These are phyloP conservation scores for Elephantulus edwardii DNA, from an alignment of 2,113 vertebrate species.

Conservation along the genomic window DNA sequence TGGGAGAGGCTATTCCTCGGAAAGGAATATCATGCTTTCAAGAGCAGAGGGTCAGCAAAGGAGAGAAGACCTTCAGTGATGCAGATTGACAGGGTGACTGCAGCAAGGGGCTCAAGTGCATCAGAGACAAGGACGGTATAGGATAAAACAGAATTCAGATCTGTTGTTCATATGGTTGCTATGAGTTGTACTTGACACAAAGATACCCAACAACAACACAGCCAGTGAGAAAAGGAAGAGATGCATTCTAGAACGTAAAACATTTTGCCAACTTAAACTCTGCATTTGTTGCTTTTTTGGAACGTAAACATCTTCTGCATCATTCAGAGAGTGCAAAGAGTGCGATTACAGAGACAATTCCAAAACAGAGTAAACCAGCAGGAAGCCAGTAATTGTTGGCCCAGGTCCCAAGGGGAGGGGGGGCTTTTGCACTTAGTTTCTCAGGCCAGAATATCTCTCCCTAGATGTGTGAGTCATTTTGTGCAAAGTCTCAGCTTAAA, in stretches of 20 bases:
- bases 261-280: neutral
- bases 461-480: neutral
- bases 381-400: neutral
- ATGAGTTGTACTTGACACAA: too few relatives aligned
- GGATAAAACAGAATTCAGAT: too few relatives aligned
- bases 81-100: too few relatives aligned
- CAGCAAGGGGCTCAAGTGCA: too few relatives aligned
- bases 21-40: too few relatives aligned
- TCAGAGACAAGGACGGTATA: too few relatives aligned
- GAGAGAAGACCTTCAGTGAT: too few relatives aligned
- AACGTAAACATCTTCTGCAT: neutral
- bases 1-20: too few relatives aligned
- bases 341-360: neutral
- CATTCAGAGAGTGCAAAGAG: neutral
- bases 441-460: neutral
- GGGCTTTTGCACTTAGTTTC: neutral
- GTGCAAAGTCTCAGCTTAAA: neutral
- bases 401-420: too few relatives aligned
- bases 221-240: neutral
- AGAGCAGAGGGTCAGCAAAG: too few relatives aligned
- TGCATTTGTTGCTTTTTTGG: neutral
- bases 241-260: fast-evolving
- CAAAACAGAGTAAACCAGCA: neutral
- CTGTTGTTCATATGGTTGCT: too few relatives aligned
- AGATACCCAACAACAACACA: too few relatives aligned